These are phyloP conservation scores for Bathynomus jamesi DNA, from an alignment of 1,140 invertebrate species.

Conservation along the genomic window DNA sequence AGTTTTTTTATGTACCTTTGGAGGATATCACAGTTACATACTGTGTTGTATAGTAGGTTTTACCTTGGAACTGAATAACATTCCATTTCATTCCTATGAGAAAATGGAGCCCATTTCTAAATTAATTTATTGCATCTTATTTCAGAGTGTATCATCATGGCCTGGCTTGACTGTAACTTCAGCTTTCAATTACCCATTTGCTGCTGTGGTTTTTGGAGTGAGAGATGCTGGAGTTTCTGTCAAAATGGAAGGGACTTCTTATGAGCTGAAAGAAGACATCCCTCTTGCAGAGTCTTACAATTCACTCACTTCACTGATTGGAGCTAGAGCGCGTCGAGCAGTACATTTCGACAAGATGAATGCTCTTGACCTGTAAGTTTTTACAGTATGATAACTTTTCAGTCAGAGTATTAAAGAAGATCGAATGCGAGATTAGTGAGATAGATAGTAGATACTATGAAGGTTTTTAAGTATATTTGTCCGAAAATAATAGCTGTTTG, in stretches of 20 bases:
- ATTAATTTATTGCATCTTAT: too few species aligned
- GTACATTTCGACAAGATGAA: conserved; percentile 11
- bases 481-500: too few species aligned
- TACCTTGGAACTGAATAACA: too few species aligned
- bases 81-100: too few species aligned
- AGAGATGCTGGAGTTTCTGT: conserved; percentile 49
- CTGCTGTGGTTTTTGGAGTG: conserved; percentile 62
- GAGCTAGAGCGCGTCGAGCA: not conserved
- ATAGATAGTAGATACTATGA: too few species aligned
- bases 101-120: too few species aligned
- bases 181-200: conserved; percentile 68
- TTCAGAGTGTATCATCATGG: conserved; percentile 61
- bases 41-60: too few species aligned
- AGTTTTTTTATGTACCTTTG: too few species aligned
- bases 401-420: too few species aligned
- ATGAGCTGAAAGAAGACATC: conserved; percentile 10
- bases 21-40: too few species aligned
- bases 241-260: conserved; percentile 7
- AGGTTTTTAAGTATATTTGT: too few species aligned
- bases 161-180: conserved; percentile 58
- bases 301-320: not conserved
- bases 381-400: not conserved
- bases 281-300: conserved; percentile 2
- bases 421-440: too few species aligned
- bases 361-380: conserved; percentile 8